Evolutionary conservation across 2,113 vertebrate genomes (phyloP).

Genomic region (Rhinopomastus cyanomelas): DNA sequence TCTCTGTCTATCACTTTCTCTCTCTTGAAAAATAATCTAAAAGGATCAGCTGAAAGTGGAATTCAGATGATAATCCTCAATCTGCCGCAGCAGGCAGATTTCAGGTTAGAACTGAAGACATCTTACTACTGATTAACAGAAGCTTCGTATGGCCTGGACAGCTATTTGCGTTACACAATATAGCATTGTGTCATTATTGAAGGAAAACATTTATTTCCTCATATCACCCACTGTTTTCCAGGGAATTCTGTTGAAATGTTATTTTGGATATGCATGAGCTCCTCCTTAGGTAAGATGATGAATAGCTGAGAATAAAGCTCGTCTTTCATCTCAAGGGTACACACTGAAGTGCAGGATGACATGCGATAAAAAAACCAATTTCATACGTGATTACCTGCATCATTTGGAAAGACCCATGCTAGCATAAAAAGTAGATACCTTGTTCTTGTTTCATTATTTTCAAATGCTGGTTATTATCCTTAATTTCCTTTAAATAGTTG

Average conservation of each 20-base stretch:
- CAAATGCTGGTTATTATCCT: neutral
- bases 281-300: neutral
- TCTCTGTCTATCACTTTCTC: neutral
- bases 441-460: neutral
- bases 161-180: constrained; percentile 37
- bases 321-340: neutral
- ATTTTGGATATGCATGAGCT: neutral
- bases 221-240: neutral
- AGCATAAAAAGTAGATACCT: neutral
- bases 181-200: neutral
- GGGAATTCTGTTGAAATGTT: neutral
- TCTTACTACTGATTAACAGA: constrained; percentile 51
- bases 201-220: constrained; percentile 1
- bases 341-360: neutral
- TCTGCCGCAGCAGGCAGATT: constrained; percentile 42
- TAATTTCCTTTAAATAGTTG: neutral
- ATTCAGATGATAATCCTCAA: constrained; percentile 56
- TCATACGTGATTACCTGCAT: neutral
- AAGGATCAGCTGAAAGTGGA: constrained; percentile 38
- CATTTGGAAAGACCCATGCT: neutral
- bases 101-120: constrained; percentile 46
- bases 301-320: neutral
- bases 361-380: constrained; percentile 3
- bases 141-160: constrained; percentile 48
- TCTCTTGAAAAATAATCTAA: constrained; percentile 31